Evolutionary conservation across 2,888 invertebrate species (phyloP), one percentile per base, ranked within the genome.

Genomic region (Apomyelois bistriatella): DNA sequence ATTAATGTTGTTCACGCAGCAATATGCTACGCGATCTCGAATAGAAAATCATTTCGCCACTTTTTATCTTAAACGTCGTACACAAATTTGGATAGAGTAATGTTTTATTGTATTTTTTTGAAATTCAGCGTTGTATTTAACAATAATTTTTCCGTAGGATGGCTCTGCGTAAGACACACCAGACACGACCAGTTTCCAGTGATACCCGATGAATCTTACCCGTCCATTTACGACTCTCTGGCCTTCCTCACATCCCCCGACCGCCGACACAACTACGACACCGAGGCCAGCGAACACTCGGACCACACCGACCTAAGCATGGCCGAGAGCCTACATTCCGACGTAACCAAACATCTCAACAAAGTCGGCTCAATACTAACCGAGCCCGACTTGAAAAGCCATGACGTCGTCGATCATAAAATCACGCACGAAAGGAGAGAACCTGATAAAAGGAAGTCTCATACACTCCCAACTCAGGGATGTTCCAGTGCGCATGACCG

Each of bases 121-220:
- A n/a, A n/a, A n/a, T n/a, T n/a, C n/a, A n/a, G n/a, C n/a, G n/a
- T n/a, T n/a, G n/a, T n/a, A n/a, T n/a, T n/a, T n/a, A n/a, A n/a
- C n/a, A n/a, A n/a, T n/a, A n/a, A n/a, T n/a, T n/a, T n/a, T 38
- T 8, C 13, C n/a, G 9, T 36, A 92, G 95, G 94, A 66, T 95
- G 95, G 95, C 80, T 94, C 54, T 93, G 95, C 67, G 94, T 96
- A 4, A 90, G 95, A 53, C 96, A 95, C 66, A 94, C 95, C 58
- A 91, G 95, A 46, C 93, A 94, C 74, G 94, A 96, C 58, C 91
- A 92, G 65, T 96, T 95, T 92, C 95, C 95, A 0, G 91, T 96
- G 37, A 92, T 95, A 61, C 93, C 93, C 57, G 94, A 94, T 53
- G 93, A 94, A 71, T 89, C 92, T 54, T 92, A 91, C 84, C 78